Base-by-base conservation (phyloP, 1,140 invertebrate species). In the Camponotus floridanus region DNA sequence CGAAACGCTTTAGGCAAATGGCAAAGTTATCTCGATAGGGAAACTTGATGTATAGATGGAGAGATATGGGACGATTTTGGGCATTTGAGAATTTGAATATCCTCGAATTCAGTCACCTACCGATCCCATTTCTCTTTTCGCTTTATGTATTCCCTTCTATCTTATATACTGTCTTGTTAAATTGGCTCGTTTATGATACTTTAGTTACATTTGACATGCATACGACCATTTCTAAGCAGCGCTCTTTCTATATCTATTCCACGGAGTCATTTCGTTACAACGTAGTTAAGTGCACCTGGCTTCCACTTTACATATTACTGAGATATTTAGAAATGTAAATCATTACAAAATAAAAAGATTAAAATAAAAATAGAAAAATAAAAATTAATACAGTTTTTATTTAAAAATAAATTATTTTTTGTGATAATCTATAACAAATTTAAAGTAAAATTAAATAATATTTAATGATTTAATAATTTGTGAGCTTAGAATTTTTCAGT, bases 141-240 rank as follows among this genome's bases (percentile, higher is more conserved):
- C 76, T 80, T 86, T 76, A 88, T 78, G 4, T 48, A 88, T 86
- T 36, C 86, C 61, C 9, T 39, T 65, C 73, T 59, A 61, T n/a
- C 57, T 76, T 86, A 87, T 86, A 86, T 80, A 39, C 42, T 42
- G 45, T 64, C 86, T 91, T 87, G 91, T 92, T 92, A 91, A 90
- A 86, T 78, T 87, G 84, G 59, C 68, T 62, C 81, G 71, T 88
- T 91, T 89, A 87, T 81, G 83, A 89, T 87, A 81, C 87, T 78
- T 87, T 87, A 85, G 83, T 89, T 87, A 89, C 79, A 90, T 92
- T 94, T 93, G 76, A 71, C 90, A 94, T 94, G 92, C 92, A 94
- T 93, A 92, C 74, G 87, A 86, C 90, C 91, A 94, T 94, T 94
- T 92, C 91, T 93, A 93, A 92, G 93, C 92, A 90, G 91, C 85